These are phyloP conservation scores for Dorcus parallelipipedus DNA, from an alignment of 2,888 invertebrate species.

Conservation along the genomic window DNA sequence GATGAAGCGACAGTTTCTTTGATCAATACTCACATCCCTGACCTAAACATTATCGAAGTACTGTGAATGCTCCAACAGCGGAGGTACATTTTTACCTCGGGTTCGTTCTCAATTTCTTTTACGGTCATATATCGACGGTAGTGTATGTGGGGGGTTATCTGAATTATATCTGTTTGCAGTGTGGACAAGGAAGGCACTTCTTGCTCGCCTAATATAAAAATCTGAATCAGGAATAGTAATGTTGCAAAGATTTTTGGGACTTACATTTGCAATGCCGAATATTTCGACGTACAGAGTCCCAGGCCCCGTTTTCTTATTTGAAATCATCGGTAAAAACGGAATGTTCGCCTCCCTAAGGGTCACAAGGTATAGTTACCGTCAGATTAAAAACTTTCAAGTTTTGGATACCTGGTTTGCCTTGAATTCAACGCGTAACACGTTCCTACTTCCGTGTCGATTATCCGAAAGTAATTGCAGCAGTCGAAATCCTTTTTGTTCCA, in stretches of 20 bases:
- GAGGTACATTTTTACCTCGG: constrained; percentile 44
- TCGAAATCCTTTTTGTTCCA: constrained; percentile 62
- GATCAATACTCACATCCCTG: constrained; percentile 57
- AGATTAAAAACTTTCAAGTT: neutral
- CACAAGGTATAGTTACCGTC: too few relatives aligned
- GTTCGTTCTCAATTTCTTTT: constrained; percentile 66
- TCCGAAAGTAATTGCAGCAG: constrained; percentile 63
- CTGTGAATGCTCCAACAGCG: neutral
- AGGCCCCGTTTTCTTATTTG: constrained; percentile 62
- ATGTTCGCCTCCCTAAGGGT: constrained; percentile 29
- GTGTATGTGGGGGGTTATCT: constrained; percentile 56
- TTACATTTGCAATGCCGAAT: constrained; percentile 53
- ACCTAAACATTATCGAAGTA: constrained; percentile 36
- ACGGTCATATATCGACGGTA: constrained; percentile 45
- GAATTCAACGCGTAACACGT: constrained; percentile 65
- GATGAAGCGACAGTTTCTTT: constrained; percentile 68
- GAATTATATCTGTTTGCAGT: constrained; percentile 58
- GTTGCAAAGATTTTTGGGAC: constrained; percentile 15
- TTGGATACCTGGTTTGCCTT: constrained; percentile 55
- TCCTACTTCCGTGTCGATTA: constrained; percentile 66
- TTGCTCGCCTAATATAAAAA: constrained; percentile 62
- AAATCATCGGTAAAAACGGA: constrained; percentile 57
- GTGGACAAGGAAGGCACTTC: constrained; percentile 70
- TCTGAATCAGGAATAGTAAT: constrained; percentile 42
- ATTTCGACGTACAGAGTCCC: constrained; percentile 58